These are phyloP conservation scores for Chascanopsetta lugubris DNA, from an alignment of 2,113 vertebrate species.

Conservation along the genomic window DNA sequence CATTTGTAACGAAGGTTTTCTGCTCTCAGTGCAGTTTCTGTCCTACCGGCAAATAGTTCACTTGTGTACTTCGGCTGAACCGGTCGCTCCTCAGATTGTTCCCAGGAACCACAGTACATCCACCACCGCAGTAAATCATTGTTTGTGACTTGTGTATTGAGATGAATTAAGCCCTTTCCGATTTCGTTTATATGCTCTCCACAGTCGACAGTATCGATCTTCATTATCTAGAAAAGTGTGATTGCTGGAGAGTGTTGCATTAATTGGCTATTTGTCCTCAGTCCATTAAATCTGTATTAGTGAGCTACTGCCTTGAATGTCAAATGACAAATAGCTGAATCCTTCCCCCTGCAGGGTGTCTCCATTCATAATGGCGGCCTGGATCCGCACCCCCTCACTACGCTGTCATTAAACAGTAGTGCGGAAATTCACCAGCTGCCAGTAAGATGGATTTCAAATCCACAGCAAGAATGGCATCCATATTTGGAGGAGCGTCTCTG, in stretches of 20 bases:
- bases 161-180: constrained; percentile 41
- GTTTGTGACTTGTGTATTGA: constrained; percentile 38
- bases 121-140: constrained; percentile 31
- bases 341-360: constrained; percentile 35
- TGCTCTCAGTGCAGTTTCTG: background rate
- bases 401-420: constrained; percentile 21
- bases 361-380: constrained; percentile 37
- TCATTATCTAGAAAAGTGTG: constrained; percentile 66
- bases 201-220: constrained; percentile 57
- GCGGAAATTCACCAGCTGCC: constrained; percentile 26
- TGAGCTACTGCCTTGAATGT: constrained; percentile 60
- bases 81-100: background rate
- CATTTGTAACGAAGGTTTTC: background rate
- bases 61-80: too few species aligned
- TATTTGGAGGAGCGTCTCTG: constrained; percentile 30
- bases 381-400: constrained; percentile 35
- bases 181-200: constrained; percentile 49
- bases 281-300: constrained; percentile 70
- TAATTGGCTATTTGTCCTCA: constrained; percentile 68
- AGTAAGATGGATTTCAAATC: constrained; percentile 38
- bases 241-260: constrained; percentile 51
- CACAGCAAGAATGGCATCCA: constrained; percentile 14
- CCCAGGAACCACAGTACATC: background rate
- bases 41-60: too few species aligned
- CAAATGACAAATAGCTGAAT: constrained; percentile 63